Evolutionary conservation across 2,113 vertebrate species (phyloP).

Genomic region (Eretmochelys imbricata): DNA sequence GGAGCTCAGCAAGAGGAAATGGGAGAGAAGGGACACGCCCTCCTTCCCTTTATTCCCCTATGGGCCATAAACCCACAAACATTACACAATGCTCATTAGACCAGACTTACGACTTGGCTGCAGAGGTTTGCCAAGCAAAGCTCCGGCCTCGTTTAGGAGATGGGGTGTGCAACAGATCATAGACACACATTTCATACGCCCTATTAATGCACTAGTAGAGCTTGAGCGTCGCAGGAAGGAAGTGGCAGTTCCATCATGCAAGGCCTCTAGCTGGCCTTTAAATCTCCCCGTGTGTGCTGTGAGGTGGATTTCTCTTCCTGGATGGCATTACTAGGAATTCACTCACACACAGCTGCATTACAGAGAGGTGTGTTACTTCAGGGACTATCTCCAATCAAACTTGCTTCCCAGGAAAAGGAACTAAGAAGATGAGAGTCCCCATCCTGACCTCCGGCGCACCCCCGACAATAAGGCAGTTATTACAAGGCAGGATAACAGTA

Average conservation of each 20-base stretch:
- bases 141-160: neutral
- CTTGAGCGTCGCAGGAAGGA: neutral
- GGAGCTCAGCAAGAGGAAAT: neutral
- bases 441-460: constrained; percentile 22
- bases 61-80: constrained; percentile 2
- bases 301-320: neutral
- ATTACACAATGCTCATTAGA: constrained; percentile 25
- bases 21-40: neutral
- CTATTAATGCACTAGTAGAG: constrained; percentile 13
- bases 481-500: constrained; percentile 44
- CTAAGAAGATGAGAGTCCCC: constrained; percentile 47
- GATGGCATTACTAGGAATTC: neutral
- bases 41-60: neutral
- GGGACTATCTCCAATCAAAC: neutral
- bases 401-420: constrained; percentile 42
- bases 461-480: constrained; percentile 33
- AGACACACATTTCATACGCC: neutral
- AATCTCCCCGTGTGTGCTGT: neutral
- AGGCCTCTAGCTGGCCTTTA: neutral
- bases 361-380: constrained; percentile 23
- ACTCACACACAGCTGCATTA: neutral
- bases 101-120: constrained; percentile 33
- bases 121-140: neutral
- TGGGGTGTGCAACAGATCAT: neutral
- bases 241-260: neutral